Evolutionary conservation across 2,797 vertebrate species (phyloP), one percentile per base, ranked within the genome.

Genomic region (Clarias fuscus): DNA sequence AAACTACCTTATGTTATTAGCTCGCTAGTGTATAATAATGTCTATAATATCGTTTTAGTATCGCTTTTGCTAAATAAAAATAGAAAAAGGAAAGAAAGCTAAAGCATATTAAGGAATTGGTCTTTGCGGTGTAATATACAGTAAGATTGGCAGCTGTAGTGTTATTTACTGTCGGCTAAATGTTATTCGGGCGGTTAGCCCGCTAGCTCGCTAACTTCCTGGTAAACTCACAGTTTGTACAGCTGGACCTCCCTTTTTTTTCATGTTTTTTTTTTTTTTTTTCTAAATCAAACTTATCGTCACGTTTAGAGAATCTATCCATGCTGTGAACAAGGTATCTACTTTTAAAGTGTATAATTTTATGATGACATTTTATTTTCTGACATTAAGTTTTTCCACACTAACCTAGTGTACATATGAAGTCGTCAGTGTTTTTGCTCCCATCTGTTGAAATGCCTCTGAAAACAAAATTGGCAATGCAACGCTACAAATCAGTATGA

Each of bases 161-260:
- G 2, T 67, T 30, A 2, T 67, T 5, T 67, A 48, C 27, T 40
- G 40, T 65, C 37, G 62, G 62, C 24, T 81, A 64, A 64, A 65
- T 78, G 76, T 14, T 37, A 14, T 37, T 61, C 56, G 64, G 14
- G 3, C 20, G 1, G 77, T 79, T 79, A 79, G 77, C 59, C 7
- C 13, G 59, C 59, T 78, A 81, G 24, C 37, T 62, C 58, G 77
- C 77, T 65, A 65, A 81, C 61, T 65, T 82, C 40, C 33, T 68
- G 64, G 4, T 53, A 5, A 65, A 65, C 13, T 43, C 30, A 0
- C n/a, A 82, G 62, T 81, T 30, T 62, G 11, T 37, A 33, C 30
- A 62, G 77, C 33, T 81, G 77, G 27, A 64, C 33, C n/a, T 48
- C 48, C 11, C 40, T 5, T n/a, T n/a, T n/a, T n/a, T n/a, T n/a